A percentile compares a stretch with the other conserved stretches of the same genome.
Evolutionary conservation across 2,888 invertebrate species (phyloP).

Genomic region (Digitonthophagus gazella): DNA sequence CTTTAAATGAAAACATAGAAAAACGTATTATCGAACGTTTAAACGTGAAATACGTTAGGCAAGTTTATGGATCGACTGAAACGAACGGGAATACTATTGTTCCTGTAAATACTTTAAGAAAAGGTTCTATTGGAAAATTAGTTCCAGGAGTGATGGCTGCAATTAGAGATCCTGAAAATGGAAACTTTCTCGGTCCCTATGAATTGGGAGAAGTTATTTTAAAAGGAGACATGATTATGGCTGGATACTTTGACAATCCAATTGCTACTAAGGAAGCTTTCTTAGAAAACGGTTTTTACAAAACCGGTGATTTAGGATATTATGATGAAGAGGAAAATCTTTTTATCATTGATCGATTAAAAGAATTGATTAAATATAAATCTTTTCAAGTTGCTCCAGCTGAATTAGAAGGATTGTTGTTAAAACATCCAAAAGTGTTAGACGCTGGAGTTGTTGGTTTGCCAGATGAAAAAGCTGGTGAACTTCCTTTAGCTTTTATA

Average conservation of each 20-base stretch:
- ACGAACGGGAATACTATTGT: constrained; percentile 57
- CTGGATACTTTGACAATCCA: constrained; percentile 70
- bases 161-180: constrained; percentile 62
- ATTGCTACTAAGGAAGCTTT: constrained; percentile 66
- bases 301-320: constrained; percentile 59
- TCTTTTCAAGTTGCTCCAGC: no score
- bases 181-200: constrained; percentile 58
- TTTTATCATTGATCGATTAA: constrained; percentile 69
- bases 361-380: constrained; percentile 76
- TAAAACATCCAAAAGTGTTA: constrained; percentile 64
- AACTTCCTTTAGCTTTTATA: constrained; percentile 74
- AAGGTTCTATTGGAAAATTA: constrained; percentile 32
- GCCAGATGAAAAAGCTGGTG: constrained; percentile 70
- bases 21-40: constrained; percentile 52
- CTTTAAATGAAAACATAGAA: constrained; percentile 66
- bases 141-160: constrained; percentile 60
- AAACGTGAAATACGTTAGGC: constrained; percentile 58
- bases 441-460: constrained; percentile 82
- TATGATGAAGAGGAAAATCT: constrained; percentile 63
- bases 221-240: constrained; percentile 76
- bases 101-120: constrained; percentile 36
- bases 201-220: constrained; percentile 76
- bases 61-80: constrained; percentile 76
- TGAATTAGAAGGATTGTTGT: no score
- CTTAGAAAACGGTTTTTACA: constrained; percentile 67